phyloP scores from a whole-genome alignment of 2,113 vertebrate species.

The Condylura cristata region DNA sequence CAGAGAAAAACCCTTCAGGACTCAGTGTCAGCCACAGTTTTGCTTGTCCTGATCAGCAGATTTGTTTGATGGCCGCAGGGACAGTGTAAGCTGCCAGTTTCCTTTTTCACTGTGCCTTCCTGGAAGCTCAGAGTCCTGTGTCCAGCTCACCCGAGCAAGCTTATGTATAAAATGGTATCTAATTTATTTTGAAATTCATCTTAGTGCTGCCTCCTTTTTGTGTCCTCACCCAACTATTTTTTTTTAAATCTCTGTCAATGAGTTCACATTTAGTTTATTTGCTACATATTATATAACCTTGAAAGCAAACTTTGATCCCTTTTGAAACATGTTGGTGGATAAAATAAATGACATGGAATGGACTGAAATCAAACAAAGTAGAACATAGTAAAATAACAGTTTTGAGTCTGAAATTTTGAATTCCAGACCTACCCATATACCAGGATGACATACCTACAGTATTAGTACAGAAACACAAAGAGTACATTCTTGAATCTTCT shows the following conservation, averaged over 20 bases:
- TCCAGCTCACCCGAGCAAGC: background rate
- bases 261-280: conserved; percentile 15
- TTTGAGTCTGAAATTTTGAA: background rate
- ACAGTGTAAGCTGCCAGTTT: background rate
- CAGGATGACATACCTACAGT: background rate
- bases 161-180: background rate
- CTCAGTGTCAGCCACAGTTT: background rate
- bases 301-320: background rate
- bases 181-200: background rate
- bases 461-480: background rate
- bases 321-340: background rate
- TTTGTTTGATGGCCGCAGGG: background rate
- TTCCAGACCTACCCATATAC: background rate
- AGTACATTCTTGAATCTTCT: background rate
- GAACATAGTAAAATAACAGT: background rate
- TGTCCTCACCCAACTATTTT: background rate
- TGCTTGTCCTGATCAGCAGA: background rate
- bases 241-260: background rate
- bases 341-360: background rate
- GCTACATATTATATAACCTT: background rate
- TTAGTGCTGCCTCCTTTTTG: background rate
- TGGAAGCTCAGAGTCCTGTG: background rate
- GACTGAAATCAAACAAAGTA: background rate
- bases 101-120: background rate
- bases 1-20: background rate